Percentiles rank a stretch among this genome's conserved stretches.
phyloP scores from a whole-genome alignment of 2,888 invertebrate genomes.

The Mesorhabditis sp. region DNA sequence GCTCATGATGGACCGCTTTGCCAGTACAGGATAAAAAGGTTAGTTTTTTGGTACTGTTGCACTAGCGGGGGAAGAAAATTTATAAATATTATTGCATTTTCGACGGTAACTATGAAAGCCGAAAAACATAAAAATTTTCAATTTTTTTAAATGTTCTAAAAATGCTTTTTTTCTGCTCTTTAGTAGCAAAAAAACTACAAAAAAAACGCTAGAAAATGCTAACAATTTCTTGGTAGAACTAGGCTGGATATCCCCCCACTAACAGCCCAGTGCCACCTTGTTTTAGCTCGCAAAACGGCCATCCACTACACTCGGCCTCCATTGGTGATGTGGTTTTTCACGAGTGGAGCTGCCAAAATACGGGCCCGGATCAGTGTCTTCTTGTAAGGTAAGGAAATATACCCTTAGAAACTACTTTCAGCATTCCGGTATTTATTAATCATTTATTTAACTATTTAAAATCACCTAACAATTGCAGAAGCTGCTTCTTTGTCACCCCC shows the following conservation, averaged over 20 bases:
- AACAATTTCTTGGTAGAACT: no score
- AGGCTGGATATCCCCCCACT: no score
- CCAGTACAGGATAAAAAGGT: not conserved
- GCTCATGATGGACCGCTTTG: not conserved
- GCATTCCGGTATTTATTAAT: not conserved
- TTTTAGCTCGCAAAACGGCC: conserved; percentile 12
- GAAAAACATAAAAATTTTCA: no score
- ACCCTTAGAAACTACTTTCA: not conserved
- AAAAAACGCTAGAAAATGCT: no score
- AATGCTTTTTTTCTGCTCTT: no score
- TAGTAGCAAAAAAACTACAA: no score
- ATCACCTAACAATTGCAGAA: conserved; percentile 24
- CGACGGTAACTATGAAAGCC: no score
- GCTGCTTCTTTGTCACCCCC: conserved; percentile 35
- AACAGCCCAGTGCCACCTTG: not conserved
- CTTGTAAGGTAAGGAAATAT: conserved; percentile 5
- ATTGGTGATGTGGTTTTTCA: conserved; percentile 39
- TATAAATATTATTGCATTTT: no score
- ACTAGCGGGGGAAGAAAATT: not conserved
- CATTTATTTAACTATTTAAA: conserved; percentile 13
- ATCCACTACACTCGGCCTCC: conserved; percentile 19
- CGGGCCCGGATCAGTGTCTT: conserved; percentile 1
- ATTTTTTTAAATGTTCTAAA: no score
- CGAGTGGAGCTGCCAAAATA: conserved; percentile 39
- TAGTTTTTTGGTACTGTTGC: not conserved